These are phyloP conservation scores for Euura lappo DNA, from an alignment of 1,140 invertebrate species.

Conservation along the genomic window DNA sequence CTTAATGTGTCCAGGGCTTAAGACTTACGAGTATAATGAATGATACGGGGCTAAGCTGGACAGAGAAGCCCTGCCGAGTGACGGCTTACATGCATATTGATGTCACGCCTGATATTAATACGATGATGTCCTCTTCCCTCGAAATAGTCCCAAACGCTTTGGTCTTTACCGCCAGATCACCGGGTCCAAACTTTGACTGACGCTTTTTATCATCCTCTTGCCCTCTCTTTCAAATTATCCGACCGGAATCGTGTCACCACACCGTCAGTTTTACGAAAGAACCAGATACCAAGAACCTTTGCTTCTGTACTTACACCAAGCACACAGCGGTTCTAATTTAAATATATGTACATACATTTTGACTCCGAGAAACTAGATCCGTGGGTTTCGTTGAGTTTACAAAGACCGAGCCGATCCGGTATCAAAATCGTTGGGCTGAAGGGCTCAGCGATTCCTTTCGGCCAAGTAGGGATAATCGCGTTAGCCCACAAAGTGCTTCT, in stretches of 20 bases:
- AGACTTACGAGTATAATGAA: conserved; percentile 50
- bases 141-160: not conserved
- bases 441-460: not conserved
- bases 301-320: too few species aligned
- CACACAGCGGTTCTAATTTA: too few species aligned
- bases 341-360: not conserved
- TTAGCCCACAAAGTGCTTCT: not conserved
- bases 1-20: conserved; percentile 46
- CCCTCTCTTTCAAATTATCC: not conserved
- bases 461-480: conserved; percentile 1
- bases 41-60: conserved; percentile 48
- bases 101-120: conserved; percentile 38
- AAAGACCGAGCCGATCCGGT: too few species aligned
- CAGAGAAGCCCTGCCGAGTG: conserved; percentile 44
- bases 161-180: conserved; percentile 1
- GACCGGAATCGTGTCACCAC: not conserved
- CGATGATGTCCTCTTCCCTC: conserved; percentile 29
- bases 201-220: too few species aligned
- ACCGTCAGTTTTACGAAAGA: not conserved
- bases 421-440: too few species aligned
- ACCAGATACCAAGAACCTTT: too few species aligned
- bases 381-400: not conserved
- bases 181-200: not conserved
- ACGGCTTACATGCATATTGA: conserved; percentile 53
- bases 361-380: not conserved